A percentile compares a stretch with the other conserved stretches of the same genome.
These are phyloP conservation scores for Lysandra coridon DNA, from an alignment of 2,888 invertebrate genomes.

Conservation along the genomic window DNA sequence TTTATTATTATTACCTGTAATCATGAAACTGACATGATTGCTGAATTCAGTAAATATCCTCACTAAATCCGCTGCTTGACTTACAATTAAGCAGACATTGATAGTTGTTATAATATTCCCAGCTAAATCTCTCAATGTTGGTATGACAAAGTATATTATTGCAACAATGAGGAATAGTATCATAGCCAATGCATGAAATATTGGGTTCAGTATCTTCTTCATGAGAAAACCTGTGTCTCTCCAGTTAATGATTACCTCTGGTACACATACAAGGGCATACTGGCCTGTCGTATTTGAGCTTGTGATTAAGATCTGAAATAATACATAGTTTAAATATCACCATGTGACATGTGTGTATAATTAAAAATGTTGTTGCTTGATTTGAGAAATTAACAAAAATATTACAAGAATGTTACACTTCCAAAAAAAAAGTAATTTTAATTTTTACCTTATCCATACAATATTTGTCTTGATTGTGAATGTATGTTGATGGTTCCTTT, in stretches of 20 bases:
- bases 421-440: neutral
- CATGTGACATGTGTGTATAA: neutral
- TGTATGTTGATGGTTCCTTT: constrained; percentile 82
- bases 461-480: constrained; percentile 87
- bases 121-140: constrained; percentile 89
- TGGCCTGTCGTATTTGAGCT: constrained; percentile 80
- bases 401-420: neutral
- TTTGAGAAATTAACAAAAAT: neutral
- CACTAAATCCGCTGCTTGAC: constrained; percentile 88
- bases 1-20: constrained; percentile 82
- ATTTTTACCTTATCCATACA: constrained; percentile 87
- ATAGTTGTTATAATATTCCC: constrained; percentile 93
- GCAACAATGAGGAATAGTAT: constrained; percentile 86
- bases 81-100: constrained; percentile 87
- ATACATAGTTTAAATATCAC: neutral
- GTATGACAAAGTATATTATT: constrained; percentile 90
- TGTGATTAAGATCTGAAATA: constrained; percentile 72
- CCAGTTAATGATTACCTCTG: constrained; percentile 86
- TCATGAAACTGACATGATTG: constrained; percentile 89
- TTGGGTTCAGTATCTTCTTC: constrained; percentile 87
- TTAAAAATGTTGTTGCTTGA: neutral
- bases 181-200: constrained; percentile 87
- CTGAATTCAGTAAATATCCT: constrained; percentile 89
- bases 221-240: constrained; percentile 86
- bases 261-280: constrained; percentile 87